Base-by-base conservation (phyloP, 2,888 invertebrate species). In the Tenthredo amoena region DNA sequence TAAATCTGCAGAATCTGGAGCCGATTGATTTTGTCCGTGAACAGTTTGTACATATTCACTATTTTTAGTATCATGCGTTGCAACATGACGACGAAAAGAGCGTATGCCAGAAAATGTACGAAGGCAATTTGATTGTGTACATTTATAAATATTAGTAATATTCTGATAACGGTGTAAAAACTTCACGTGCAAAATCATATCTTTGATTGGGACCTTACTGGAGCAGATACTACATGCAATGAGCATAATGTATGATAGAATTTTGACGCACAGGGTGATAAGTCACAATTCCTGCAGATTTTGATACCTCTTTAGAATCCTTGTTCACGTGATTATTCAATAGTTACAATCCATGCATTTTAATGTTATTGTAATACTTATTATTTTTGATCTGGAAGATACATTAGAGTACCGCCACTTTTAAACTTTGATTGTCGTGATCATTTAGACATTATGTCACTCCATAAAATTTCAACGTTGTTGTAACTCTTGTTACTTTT, bases 81-180 rank as follows among this genome's bases (percentile, higher is more conserved):
- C 3, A 65, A 65, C 31, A 15, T 65, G 65, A 65, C 65, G 65
- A 65, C 65, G 65, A 65, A 65, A 65, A 26, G 65, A 65, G 31
- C 65, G 65, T 65, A 65, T 65, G 31, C 31, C 21, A 65, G 65
- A 65, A 65, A 65, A 65, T 65, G 26, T 26, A 21, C 31, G 65
- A 26, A 65, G 65, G 21, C 65, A 65, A 65, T 10, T 21, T 26
- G 65, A 26, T 65, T 65, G 26, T 65, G 65, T 65, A 26, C 65
- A 65, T 12, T 65, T 21, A 65, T 65, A 65, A 21, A 21, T 37
- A 37, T 71, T 71, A 71, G 34, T 71, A 34, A 71, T 31, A 71
- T 71, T 71, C 34, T 37, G 68, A 31, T 34, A 31, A 71, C 68
- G 68, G 34, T 71, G 68, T 71, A 34, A 12, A 31, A 71, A 71